A percentile compares a stretch with the other conserved stretches of the same genome.
phyloP scores from a whole-genome alignment of 2,888 invertebrate genomes.

The Zhengitettix transpicula region DNA sequence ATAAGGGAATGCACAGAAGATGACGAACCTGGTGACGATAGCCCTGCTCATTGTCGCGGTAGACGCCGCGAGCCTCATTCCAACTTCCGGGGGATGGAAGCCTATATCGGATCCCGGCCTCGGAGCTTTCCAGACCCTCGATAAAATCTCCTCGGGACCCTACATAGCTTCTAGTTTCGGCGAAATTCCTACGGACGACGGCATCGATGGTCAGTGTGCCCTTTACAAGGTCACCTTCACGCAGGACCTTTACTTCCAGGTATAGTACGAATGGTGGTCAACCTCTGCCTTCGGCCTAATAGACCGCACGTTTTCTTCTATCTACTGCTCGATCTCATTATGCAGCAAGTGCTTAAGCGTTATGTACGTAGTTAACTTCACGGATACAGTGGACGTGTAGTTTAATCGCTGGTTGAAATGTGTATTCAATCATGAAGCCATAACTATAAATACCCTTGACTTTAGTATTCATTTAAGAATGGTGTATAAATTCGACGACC shows the following conservation, averaged over 20 bases:
- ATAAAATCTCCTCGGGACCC: background rate
- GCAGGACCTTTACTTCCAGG: constrained; percentile 42
- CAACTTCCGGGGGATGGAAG: background rate
- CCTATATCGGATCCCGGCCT: background rate
- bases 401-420: too few species aligned
- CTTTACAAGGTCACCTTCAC: constrained; percentile 51
- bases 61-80: background rate
- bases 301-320: too few species aligned
- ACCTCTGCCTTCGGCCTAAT: background rate
- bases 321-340: too few species aligned
- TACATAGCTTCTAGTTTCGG: background rate
- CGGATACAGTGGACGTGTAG: too few species aligned
- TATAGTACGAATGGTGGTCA: constrained; percentile 12
- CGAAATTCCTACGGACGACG: background rate
- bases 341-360: too few species aligned
- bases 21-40: background rate
- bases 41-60: background rate
- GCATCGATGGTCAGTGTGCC: constrained; percentile 37
- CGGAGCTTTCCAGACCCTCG: background rate
- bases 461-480: too few species aligned
- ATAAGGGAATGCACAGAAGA: background rate
- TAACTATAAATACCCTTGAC: too few species aligned
- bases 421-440: too few species aligned
- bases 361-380: too few species aligned
- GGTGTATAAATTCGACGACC: too few species aligned